Conservation (phyloP, 37 sponge, comb jelly and placozoan species). For the Eunapius fragilis region DNA sequence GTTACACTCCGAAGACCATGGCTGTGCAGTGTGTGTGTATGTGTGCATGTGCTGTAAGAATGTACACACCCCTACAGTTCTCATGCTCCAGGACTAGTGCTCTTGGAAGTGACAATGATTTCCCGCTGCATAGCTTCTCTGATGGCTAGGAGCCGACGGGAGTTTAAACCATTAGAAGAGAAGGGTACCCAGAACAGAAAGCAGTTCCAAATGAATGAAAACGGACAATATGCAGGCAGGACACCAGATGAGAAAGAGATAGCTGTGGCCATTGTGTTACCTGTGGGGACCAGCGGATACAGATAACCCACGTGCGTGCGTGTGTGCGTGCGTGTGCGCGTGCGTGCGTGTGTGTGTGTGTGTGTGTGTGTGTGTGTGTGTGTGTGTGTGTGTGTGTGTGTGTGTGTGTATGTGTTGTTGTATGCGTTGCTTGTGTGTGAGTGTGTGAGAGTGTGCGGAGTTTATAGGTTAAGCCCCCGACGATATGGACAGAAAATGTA, state of each 20-base stretch:
- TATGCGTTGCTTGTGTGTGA: background rate
- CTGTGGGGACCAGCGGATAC: slow-evolving; percentile 2
- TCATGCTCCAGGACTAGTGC: background rate
- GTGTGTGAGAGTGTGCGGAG: background rate
- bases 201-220: slow-evolving; percentile 65
- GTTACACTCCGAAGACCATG: too few relatives aligned
- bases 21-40: too few relatives aligned
- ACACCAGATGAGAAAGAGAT: slow-evolving; percentile 79
- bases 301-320: background rate
- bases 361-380: background rate
- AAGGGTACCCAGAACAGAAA: slow-evolving; percentile 75
- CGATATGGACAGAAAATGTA: too few relatives aligned
- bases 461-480: too few relatives aligned
- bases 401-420: slow-evolving; percentile 20
- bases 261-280: slow-evolving; percentile 38
- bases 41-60: too few relatives aligned
- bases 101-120: background rate
- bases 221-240: slow-evolving; percentile 68
- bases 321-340: background rate
- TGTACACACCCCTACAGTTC: background rate
- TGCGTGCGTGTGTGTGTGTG: background rate
- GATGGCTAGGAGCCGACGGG: slow-evolving; percentile 35
- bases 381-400: slow-evolving; percentile 12
- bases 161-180: slow-evolving; percentile 68
- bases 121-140: slow-evolving; percentile 41